phyloP scores from a whole-genome alignment of 2,113 vertebrate genomes.

The Machaerirhynchus nigripectus region DNA sequence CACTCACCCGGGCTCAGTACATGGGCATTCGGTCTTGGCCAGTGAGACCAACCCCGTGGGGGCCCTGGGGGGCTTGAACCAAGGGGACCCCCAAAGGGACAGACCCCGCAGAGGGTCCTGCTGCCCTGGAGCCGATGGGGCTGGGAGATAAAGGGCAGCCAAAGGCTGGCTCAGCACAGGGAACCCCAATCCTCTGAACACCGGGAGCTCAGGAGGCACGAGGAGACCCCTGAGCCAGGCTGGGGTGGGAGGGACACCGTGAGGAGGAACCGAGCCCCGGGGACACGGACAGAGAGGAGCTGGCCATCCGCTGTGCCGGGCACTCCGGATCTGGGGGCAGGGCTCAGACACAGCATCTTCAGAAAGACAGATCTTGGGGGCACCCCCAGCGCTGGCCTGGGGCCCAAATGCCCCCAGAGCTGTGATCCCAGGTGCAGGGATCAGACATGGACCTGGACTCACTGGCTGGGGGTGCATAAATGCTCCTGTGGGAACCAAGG shows the following conservation, averaged over 20 bases:
- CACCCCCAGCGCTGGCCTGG: rapidly evolving
- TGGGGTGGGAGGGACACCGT: not conserved
- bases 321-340: not conserved
- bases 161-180: not conserved
- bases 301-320: rapidly evolving
- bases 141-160: not conserved
- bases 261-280: not conserved
- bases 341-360: not conserved
- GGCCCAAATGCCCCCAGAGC: not conserved
- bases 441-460: not conserved
- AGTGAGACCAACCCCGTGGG: not conserved
- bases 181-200: not conserved
- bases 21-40: not conserved
- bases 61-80: not conserved
- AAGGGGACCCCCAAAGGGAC: not conserved
- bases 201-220: not conserved
- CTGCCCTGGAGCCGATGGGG: rapidly evolving
- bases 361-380: not conserved
- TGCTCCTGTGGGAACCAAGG: not conserved
- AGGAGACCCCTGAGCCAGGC: not conserved
- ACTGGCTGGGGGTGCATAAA: rapidly evolving
- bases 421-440: rapidly evolving
- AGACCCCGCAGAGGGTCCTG: not conserved
- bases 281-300: not conserved
- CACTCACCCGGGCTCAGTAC: not conserved